Conservation (phyloP, 2,797 vertebrate species). For the Argya squamiceps region DNA sequence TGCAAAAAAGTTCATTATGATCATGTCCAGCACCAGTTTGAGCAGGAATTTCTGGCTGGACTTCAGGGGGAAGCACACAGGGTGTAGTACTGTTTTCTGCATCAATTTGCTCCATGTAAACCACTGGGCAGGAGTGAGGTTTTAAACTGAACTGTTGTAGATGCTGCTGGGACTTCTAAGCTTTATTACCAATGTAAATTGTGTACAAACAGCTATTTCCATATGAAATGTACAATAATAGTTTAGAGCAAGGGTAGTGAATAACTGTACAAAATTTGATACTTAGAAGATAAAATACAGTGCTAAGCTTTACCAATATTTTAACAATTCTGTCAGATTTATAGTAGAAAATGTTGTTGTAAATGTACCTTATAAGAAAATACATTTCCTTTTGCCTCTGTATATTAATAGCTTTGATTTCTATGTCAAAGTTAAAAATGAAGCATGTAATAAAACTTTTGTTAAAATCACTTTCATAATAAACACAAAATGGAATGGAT, state of each 20-base stretch:
- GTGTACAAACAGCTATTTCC: constrained; percentile 70
- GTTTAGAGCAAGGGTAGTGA: constrained; percentile 41
- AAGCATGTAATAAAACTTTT: constrained; percentile 70
- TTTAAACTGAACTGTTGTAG: constrained; percentile 49
- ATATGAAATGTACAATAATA: constrained; percentile 51
- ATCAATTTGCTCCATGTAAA: background rate
- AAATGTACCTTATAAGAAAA: constrained; percentile 63
- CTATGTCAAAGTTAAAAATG: constrained; percentile 59
- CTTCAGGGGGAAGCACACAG: background rate
- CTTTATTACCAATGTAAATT: constrained; percentile 73
- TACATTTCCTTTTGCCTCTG: constrained; percentile 52
- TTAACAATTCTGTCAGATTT: constrained; percentile 52
- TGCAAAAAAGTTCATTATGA: background rate
- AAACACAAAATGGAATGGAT: constrained; percentile 58
- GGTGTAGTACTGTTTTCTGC: background rate
- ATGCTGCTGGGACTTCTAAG: constrained; percentile 70
- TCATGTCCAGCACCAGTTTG: background rate
- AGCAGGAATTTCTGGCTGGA: background rate
- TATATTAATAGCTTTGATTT: constrained; percentile 70
- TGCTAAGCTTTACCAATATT: constrained; percentile 56
- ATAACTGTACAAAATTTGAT: constrained; percentile 68
- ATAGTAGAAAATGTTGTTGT: constrained; percentile 62
- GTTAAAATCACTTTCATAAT: constrained; percentile 70
- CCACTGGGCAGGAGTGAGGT: background rate
- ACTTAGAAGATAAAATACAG: constrained; percentile 47